Base-by-base conservation (phyloP, 2,113 vertebrate species). In the Drymodes brunneopygia region DNA sequence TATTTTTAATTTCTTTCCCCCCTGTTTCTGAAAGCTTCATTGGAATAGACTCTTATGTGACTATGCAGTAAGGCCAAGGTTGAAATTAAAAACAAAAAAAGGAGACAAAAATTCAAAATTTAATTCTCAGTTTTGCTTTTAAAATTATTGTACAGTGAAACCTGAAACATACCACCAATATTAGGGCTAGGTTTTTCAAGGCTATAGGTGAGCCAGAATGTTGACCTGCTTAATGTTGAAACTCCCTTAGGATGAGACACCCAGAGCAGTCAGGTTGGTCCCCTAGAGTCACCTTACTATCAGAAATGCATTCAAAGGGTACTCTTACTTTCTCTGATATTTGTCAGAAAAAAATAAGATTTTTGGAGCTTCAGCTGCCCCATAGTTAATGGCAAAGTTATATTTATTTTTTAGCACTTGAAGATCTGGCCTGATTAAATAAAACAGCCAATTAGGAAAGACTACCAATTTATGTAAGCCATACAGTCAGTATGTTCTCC, bases 361-460 rank as follows among this genome's bases (percentile, higher is more conserved):
- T 38, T 20, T 31, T 77, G 40, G 29, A 51, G 20, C 27, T 93
- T 84, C 72, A 86, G 72, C 86, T 84, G 44, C 38, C 44, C 11
- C 73, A 47, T 6, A 69, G n/a, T 50, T 91, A 85, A 64, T 53
- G 45, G 40, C 69, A 31, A 81, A 93, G 54, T 48, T 90, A 60
- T 88, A 47, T 79, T 92, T 84, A 67, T 53, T 69, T 93, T 88
- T 73, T 66, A 42, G 54, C 67, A 74, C 75, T 86, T 88, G 64
- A 86, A 83, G 75, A 83, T 90, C 72, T 81, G 58, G 29, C 58
- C 75, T 81, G 70, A 75, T 94, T 71, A 95, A 77, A 58, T 81
- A 70, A 92, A 93, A 86, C 54, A 45, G 23, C 67, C 58, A 58
- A 66, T 86, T 86, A 83, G 36, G 50, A 67, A 79, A 73, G 72